Evolutionary conservation across 1,140 invertebrate genomes (phyloP), one percentile per base, ranked within the genome.

Genomic region (Eumaeus atala): DNA sequence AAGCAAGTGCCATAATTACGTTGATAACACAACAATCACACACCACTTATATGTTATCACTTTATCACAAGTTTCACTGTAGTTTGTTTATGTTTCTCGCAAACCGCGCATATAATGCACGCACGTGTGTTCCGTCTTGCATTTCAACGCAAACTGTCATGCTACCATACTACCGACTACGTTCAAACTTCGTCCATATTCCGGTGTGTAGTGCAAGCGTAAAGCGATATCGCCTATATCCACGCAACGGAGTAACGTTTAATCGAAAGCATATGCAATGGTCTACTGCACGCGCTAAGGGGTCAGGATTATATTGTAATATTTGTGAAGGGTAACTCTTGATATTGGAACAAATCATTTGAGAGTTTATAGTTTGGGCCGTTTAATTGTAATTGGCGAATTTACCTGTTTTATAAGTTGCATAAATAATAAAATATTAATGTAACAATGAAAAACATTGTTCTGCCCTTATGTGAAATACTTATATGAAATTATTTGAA

Each of bases 71-170:
- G 63, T 67, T 65, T 66, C 70, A 77, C 73, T 54, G 62, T 42
- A 54, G 56, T 69, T 60, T 75, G 75, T 80, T 79, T 72, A 72
- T 78, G 44, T 65, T 56, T 38, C 52, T 48, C 64, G 67, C 56
- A 70, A 51, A 68, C 55, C 67, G 69, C 63, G 67, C 61, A 67
- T 50, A 48, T 55, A 35, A 60, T 58, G 58, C 61, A 58, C 77
- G 66, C 49, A 54, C 83, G 76, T 75, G 74, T 70, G 62, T 54
- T 58, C 70, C 54, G 53, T 57, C 48, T 56, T 56, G 64, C 56
- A 62, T 70, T 67, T 72, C 60, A 69, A 75, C 67, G 70, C 72
- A 70, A 63, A 84, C 79, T 83, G 66, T 63, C 72, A 61, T 9
- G n/a, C n/a, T n/a, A n/a, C n/a, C n/a, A n/a, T n/a, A n/a, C n/a